phyloP scores from a whole-genome alignment of 2,113 vertebrate species.

The Micromys minutus region DNA sequence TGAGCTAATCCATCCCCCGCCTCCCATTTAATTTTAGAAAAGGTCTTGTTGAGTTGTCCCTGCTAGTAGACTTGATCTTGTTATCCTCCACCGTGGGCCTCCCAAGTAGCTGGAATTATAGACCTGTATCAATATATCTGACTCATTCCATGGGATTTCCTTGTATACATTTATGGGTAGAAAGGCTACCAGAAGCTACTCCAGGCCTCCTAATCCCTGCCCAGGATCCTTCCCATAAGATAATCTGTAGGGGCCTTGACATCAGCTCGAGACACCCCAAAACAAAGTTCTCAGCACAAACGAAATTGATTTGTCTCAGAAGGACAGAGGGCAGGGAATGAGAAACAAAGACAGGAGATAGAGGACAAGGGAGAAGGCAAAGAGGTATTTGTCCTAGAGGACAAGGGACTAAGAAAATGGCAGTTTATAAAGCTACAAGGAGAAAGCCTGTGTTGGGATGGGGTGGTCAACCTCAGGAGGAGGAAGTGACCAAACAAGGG shows the following conservation, averaged over 20 bases:
- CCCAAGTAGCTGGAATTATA: not conserved
- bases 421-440: not conserved
- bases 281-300: not conserved
- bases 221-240: slow-evolving; percentile 2
- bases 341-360: not conserved
- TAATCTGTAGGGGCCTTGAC: not conserved
- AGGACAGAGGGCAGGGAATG: not conserved
- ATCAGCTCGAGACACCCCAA: not conserved
- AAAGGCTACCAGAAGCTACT: not conserved
- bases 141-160: not conserved
- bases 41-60: not conserved
- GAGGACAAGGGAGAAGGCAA: not conserved
- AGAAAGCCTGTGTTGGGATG: not conserved
- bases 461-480: not conserved
- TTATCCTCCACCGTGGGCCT: not conserved
- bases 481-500: not conserved
- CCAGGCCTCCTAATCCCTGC: not conserved
- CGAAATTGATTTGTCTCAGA: not conserved
- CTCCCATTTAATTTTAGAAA: not conserved
- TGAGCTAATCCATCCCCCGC: not conserved
- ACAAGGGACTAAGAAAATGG: not conserved
- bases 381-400: not conserved
- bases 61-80: not conserved
- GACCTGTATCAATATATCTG: not conserved
- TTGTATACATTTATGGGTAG: not conserved